Evolutionary conservation across 2,113 vertebrate species (phyloP).

Genomic region (Ramphastos sulfuratus): DNA sequence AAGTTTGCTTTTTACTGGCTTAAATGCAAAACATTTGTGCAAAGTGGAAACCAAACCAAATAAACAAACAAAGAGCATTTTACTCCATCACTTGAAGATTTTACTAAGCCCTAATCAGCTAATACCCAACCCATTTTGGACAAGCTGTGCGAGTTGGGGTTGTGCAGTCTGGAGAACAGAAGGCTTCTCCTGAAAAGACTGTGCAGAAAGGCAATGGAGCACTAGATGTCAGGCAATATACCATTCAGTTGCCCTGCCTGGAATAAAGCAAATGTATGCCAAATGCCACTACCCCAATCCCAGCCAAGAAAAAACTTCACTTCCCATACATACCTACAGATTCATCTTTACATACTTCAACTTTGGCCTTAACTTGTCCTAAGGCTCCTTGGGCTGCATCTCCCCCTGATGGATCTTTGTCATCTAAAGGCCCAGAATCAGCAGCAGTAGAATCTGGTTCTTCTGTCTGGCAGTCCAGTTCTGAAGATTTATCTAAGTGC

Average conservation of each 20-base stretch:
- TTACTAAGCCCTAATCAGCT: neutral
- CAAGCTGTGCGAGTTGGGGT: too few relatives aligned
- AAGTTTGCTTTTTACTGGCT: neutral
- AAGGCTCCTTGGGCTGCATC: slow-evolving; percentile 89
- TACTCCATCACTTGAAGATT: neutral
- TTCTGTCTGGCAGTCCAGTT: slow-evolving; percentile 74
- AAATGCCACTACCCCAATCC: neutral
- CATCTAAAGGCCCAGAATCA: slow-evolving; percentile 69
- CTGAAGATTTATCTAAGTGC: slow-evolving; percentile 67
- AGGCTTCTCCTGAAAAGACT: neutral
- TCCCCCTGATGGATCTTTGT: slow-evolving; percentile 73
- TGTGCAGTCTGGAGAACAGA: too few relatives aligned
- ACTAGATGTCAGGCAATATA: neutral
- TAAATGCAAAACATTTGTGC: neutral
- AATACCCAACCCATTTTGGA: neutral
- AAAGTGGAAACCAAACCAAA: neutral
- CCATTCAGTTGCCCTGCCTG: neutral
- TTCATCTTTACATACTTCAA: slow-evolving; percentile 99
- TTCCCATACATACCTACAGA: slow-evolving; percentile 87
- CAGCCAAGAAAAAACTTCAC: neutral
- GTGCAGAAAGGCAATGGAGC: neutral
- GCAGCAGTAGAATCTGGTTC: slow-evolving; percentile 80
- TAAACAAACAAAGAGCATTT: neutral
- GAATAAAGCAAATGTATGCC: neutral
- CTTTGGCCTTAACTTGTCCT: slow-evolving; percentile 96